Base-by-base conservation (phyloP, 2,113 vertebrate species). In the Apodemus speciosus region DNA sequence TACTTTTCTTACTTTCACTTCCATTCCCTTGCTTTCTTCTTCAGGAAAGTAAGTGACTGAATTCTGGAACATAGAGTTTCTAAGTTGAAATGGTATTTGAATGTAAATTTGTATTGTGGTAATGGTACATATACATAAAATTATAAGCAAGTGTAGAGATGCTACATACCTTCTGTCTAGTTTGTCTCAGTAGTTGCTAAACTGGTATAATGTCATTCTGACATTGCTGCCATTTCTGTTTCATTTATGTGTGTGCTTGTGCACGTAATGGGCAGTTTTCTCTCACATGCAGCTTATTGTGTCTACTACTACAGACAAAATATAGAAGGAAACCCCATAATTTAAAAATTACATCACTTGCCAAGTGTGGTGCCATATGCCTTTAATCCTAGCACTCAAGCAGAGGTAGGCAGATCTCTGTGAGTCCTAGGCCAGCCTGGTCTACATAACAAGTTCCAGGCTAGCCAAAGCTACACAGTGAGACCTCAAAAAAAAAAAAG, bases 1-100 rank as follows among this genome's bases (percentile, higher is more conserved):
- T 93, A 20, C 86, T 92, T 94, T 72, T 85, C 66, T 92, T 91
- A 75, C 56, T 85, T 51, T 90, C 60, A 49, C 91, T 91, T 97
- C 43, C 53, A 49, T 60, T 95, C 90, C 56, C 56, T 96, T 95
- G 66, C 60, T 86, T 23, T 85, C 90, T 80, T 49, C n/a, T 95
- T 88, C 25, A n/a, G 71, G 90, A 89, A 88, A 72, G 16, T 92
- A 88, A 68, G 72, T 32, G 80, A 21, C 40, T 93, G 77, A 96
- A 95, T 90, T 90, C 64, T 92, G 43, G 7, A 94, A 38, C 68
- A 85, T 92, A 43, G 62, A 38, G n/a, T 95, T 91, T 95, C 38
- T 90, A 0, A 85, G 77, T 88, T 75, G 72, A 94, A 94, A 91
- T 21, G 38, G 30, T 77, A 77, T 71, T 94, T 71, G 23, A 79